phyloP scores from a whole-genome alignment of 1,140 invertebrate genomes.

The Bombus pascuorum region DNA sequence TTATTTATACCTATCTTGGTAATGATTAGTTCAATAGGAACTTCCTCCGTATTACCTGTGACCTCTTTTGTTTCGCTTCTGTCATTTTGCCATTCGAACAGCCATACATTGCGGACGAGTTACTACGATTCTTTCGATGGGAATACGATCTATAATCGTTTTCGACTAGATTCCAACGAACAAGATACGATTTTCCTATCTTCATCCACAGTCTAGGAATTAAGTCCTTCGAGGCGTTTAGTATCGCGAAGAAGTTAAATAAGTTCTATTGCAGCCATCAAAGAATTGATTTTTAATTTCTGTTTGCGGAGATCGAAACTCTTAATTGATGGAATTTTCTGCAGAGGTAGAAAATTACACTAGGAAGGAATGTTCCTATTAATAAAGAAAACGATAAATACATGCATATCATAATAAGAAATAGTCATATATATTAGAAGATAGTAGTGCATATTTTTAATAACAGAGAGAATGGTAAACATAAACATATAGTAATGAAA shows the following conservation, averaged over 20 bases:
- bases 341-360: background rate
- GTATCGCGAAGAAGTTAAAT: background rate
- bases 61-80: conserved; percentile 68
- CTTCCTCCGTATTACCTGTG: conserved; percentile 68
- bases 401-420: too few relatives aligned
- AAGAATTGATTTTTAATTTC: background rate
- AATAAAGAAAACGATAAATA: background rate
- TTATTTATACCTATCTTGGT: conserved; percentile 68
- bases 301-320: background rate
- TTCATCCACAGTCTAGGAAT: background rate
- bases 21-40: conserved; percentile 71
- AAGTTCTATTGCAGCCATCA: too few relatives aligned
- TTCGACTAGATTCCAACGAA: background rate
- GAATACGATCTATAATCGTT: conserved; percentile 24
- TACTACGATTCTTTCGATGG: conserved; percentile 13
- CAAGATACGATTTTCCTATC: too few relatives aligned
- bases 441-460: too few relatives aligned
- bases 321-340: background rate
- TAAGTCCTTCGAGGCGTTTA: background rate
- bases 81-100: conserved; percentile 50
- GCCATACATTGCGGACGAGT: conserved; percentile 45
- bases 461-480: too few relatives aligned
- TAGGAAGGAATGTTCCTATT: background rate
- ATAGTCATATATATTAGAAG: too few relatives aligned
- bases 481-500: too few relatives aligned